phyloP scores from a whole-genome alignment of 1,140 invertebrate species.

The Zelostemma sp. region DNA sequence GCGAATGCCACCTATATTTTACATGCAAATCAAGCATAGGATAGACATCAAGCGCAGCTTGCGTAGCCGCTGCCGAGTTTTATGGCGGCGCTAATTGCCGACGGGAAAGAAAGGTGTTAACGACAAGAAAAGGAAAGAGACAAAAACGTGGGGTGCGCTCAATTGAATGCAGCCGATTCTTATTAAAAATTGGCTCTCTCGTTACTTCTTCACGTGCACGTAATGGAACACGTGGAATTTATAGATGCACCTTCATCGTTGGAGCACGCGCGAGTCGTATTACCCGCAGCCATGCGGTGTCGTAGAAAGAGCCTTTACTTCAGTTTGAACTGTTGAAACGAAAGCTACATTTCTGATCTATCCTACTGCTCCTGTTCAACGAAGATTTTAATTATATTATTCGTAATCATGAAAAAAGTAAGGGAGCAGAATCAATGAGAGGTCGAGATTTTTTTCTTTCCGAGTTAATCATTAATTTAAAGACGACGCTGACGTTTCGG shows the following conservation, averaged over 20 bases:
- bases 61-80: constrained; percentile 32
- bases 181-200: neutral
- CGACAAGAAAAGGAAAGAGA: constrained; percentile 42
- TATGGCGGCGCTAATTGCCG: constrained; percentile 53
- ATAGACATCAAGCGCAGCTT: constrained; percentile 40
- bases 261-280: constrained; percentile 2
- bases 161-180: constrained; percentile 30
- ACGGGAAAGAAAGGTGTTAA: constrained; percentile 53
- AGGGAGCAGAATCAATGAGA: too few species aligned
- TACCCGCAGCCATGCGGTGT: neutral
- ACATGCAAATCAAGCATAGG: constrained; percentile 47
- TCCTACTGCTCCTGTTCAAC: too few species aligned
- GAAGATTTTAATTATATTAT: too few species aligned
- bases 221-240: constrained; percentile 12
- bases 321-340: neutral
- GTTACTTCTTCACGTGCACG: constrained; percentile 7
- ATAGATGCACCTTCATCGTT: constrained; percentile 1
- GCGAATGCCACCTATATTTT: constrained; percentile 45
- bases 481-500: too few species aligned
- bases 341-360: neutral
- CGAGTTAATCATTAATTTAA: too few species aligned
- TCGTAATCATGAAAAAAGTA: too few species aligned
- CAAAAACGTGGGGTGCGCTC: constrained; percentile 23
- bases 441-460: too few species aligned
- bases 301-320: neutral